Evolutionary conservation across 2,888 invertebrate species (phyloP), one percentile per base, ranked within the genome.

Genomic region (Sicus ferrugineus): DNA sequence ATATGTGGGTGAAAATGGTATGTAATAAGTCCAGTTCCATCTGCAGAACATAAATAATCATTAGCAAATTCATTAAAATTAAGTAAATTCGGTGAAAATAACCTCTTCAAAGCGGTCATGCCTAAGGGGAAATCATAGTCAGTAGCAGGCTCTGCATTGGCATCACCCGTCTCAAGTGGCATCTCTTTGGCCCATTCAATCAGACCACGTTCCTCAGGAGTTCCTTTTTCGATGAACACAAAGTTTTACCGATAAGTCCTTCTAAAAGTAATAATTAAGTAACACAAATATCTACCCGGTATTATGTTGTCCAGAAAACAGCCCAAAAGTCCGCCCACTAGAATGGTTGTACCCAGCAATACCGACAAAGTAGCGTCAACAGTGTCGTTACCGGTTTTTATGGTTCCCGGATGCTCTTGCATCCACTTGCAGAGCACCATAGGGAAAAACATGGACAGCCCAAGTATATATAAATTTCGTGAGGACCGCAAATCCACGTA

Each of bases 391-490:
- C 92, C 93, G 0, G 92, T 92, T 66, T 87, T 78, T 50, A 93
- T 89, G 16, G 85, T 87, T 0, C 88, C 89, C 0, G 89, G 87
- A 85, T 92, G 87, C 1, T 87, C 85, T 4, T 90, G 87, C 88
- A 92, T 89, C 93, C 93, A 93, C 59, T 90, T 89, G 23, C 92
- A 91, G 69, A 93, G 82, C 23, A 92, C 92, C 86, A 96, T 83
- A 2, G 95, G 95, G 78, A 94, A 92, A 86, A 96, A 95, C 71
- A 96, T 87, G 2, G 95, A 93, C 77, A 95, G 90, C 19, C 96
- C 96, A 34, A 96, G 88, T 74, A 96, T 93, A 84, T 95, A 95
- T 54, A 96, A 88, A 86, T 96, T 96, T 67, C 96, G 87, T 0
- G 95, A 89, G 28, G 94, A 94, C 81, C 93, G 92, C 73, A 96